Evolutionary conservation across 2,113 vertebrate genomes (phyloP), one percentile per base, ranked within the genome.

Genomic region (Alouatta palliata): DNA sequence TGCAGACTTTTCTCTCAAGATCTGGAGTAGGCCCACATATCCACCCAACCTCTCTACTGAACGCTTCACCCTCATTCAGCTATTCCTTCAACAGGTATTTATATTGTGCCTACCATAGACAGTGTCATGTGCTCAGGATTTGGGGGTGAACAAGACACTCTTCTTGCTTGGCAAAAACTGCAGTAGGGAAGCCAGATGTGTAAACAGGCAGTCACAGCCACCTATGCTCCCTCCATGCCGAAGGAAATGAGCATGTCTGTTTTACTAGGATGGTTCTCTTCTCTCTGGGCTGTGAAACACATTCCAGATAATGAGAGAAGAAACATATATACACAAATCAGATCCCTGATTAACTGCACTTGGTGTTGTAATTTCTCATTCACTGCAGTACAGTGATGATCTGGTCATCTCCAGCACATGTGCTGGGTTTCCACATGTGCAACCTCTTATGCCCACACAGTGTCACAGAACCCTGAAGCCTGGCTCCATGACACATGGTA

Each of bases 71-170:
- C 43, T 70, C 35, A 27, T 20, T 23, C 35, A 16, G 70, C 32
- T 20, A 1, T 40, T 40, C 52, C n/a, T 30, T 47, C 49, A 77
- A 37, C 37, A 43, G 61, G 21, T 54, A 13, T 79, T 64, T 40
- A 17, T 16, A 40, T 16, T 2, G 0, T 27, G 21, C 4, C 64
- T 68, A 13, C 32, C 20, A 5, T 7, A 3, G 2, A 47, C 13
- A 16, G 4, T 71, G 32, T 32, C 70, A 17, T 14, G 8, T 35
- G 56, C 68, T 92, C 37, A 52, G 75, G 43, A 61, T 3, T 30
- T 37, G 7, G 14, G 0, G 1, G 56, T 35, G 47, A 76, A 20
- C 16, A 40, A 37, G 75, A 16, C 10, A 2, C 3, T 6, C 12
- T 52, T n/a, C 43, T 47, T 77, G 56, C 11, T 43, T 43, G 43